Base-by-base conservation (phyloP, 2,888 invertebrate species). In the Galerucella pusilla region DNA sequence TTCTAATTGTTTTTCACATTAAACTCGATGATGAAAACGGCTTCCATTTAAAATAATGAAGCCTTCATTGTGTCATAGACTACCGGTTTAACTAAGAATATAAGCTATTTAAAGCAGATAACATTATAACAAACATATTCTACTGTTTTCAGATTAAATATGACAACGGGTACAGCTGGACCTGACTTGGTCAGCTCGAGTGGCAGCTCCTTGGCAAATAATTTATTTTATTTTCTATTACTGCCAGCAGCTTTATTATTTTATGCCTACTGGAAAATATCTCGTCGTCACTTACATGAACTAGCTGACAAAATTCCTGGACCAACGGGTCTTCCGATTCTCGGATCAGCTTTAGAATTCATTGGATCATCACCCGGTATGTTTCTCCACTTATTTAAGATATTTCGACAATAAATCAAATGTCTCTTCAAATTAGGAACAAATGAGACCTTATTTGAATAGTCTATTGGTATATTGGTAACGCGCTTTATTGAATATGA, bases 321-420 rank as follows among this genome's bases (percentile, higher is more conserved):
- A 80, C 95, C 95, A 0, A 83, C 88, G 2, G 94, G 94, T 54
- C 87, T 90, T 49, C 95, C 96, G 0, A 76, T 96, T 0, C 82
- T 96, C 61, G 96, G 96, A 80, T 94, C 93, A 83, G 92, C 94
- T 1, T 87, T 93, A 57, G 93, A 94, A 78, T 91, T 95, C 74
- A 87, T 92, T 3, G 95, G 95, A 82, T 91, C 92, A 68, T 92
- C 94, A 67, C 90, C 92, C 85, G 91, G 95, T 95, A 89, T 88
- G 89, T 28, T 46, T 59, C 66, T 73, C 49, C 14, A 42, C 35
- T 42, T 42, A 42, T 42, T 42, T 42, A 0, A 42, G 35, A 9
- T 42, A 42, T 42, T 42, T 42, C 5, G 9, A 42, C 35, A 42
- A 42, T 42, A 42, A 42, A 42, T 42, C 35, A 42, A 42, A 42